Evolutionary conservation across 2,888 invertebrate species (phyloP).

Genomic region (Polylopha cassiicola): DNA sequence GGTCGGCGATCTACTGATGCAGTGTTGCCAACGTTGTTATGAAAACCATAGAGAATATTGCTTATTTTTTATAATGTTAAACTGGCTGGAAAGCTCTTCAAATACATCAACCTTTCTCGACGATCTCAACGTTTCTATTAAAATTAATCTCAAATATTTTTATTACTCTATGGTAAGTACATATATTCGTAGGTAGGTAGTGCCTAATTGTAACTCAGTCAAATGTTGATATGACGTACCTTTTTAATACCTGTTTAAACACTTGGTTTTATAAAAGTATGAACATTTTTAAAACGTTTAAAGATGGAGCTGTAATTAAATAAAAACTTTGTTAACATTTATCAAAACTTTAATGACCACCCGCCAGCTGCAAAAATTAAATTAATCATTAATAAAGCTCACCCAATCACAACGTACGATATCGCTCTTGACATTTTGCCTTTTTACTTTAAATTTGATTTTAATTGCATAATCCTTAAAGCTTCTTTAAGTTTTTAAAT

Average conservation of each 20-base stretch:
- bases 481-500: conserved; percentile 10
- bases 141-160: too few relatives aligned
- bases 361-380: conserved; percentile 8
- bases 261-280: too few relatives aligned
- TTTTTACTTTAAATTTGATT: conserved; percentile 20
- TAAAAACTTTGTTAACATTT: conserved; percentile 1
- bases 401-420: conserved; percentile 13
- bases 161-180: too few relatives aligned
- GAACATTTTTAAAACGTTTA: conserved; percentile 1
- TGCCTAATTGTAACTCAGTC: too few relatives aligned
- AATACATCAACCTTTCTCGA: too few relatives aligned
- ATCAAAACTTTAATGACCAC: conserved; percentile 1
- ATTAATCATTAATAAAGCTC: conserved; percentile 15
- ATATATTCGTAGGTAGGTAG: too few relatives aligned
- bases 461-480: conserved; percentile 22
- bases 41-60: too few relatives aligned
- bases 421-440: conserved; percentile 20
- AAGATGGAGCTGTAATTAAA: conserved; percentile 2
- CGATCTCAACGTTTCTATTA: too few relatives aligned
- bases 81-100: too few relatives aligned
- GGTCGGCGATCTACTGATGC: conserved; percentile 60
- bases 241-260: too few relatives aligned
- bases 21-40: conserved; percentile 36
- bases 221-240: too few relatives aligned
- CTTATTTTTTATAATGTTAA: too few relatives aligned